A percentile compares a stretch with the other conserved stretches of the same genome.
Evolutionary conservation across 2,113 vertebrate genomes (phyloP).

Genomic region (Clarias batrachus): DNA sequence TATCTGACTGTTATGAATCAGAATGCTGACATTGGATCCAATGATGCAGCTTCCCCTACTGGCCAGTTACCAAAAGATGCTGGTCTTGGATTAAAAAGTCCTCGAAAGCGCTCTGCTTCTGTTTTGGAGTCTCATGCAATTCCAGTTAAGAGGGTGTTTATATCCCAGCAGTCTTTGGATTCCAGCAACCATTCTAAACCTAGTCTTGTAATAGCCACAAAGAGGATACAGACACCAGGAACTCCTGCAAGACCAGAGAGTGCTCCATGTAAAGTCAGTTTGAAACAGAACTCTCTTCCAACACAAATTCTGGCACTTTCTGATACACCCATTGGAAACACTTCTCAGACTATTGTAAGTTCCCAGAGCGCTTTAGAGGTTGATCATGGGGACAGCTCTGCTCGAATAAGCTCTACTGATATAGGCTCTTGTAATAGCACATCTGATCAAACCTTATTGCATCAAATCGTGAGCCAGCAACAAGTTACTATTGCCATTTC

Average conservation of each 20-base stretch:
- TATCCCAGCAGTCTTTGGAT: conserved; percentile 71
- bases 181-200: conserved; percentile 64
- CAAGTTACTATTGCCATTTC: conserved; percentile 77
- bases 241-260: conserved; percentile 69
- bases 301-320: conserved; percentile 66
- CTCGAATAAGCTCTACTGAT: conserved; percentile 73
- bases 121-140: conserved; percentile 83
- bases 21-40: conserved; percentile 77
- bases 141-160: conserved; percentile 81
- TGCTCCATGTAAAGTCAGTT: conserved; percentile 65
- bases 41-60: conserved; percentile 68
- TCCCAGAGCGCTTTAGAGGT: conserved; percentile 66
- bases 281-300: conserved; percentile 64
- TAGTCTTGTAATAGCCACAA: conserved; percentile 52
- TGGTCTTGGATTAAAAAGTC: conserved; percentile 81
- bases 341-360: conserved; percentile 63
- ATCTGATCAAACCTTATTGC: conserved; percentile 77
- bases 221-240: conserved; percentile 70
- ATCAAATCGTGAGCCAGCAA: conserved; percentile 81
- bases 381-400: conserved; percentile 76
- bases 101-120: conserved; percentile 79
- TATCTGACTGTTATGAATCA: conserved; percentile 82
- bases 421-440: conserved; percentile 69
- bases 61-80: conserved; percentile 74
- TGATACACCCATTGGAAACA: conserved; percentile 63